Base-by-base conservation (phyloP, 2,888 invertebrate genomes). In the Bimastos eiseni region DNA sequence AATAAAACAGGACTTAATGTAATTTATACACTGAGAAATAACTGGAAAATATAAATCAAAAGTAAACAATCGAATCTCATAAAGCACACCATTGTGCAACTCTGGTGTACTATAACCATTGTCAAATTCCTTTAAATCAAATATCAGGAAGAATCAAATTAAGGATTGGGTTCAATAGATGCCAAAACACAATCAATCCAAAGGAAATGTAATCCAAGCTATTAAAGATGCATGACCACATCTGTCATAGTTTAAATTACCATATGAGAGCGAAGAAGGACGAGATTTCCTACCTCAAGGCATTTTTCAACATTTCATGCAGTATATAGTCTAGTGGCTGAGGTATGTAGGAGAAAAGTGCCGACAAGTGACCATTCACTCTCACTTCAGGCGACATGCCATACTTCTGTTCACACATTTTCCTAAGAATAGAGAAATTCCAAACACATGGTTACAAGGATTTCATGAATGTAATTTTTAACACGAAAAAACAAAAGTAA, bases 251-350 rank as follows among this genome's bases (percentile, higher is more conserved):
- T 70, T 13, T n/a, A 70, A n/a, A n/a, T 70, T 70, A n/a, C 8
- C 70, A 70, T 1, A 70, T 70, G 70, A 70, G n/a, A 70, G 30
- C 13, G 70, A 70, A 30, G n/a, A 17, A 86, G 86, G 1, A 36
- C 24, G 36, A 38, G 41, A 36, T 38, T 33, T 49, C 13, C 91
- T 91, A 95, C 95, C 95, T 94, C 92, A 95, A 95, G 41, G 96
- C 95, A 93, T 96, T 96, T 93, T 96, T 96, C 84, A 96, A 93
- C 89, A 96, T 93, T 93, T 96, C 96, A 13, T 95, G 96, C 37
- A 96, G 93, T 88, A 96, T 96, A 93, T 96, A 96, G 92, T 96
- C 96, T 89, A 96, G 93, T 1, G 96, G 96, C 34, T 95, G 95
- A 91, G 95, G 94, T 88, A 96, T 96, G 93, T 96, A 96, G 0